Conservation (phyloP, 2,888 invertebrate genomes). For the Andrena hattorfiana region DNA sequence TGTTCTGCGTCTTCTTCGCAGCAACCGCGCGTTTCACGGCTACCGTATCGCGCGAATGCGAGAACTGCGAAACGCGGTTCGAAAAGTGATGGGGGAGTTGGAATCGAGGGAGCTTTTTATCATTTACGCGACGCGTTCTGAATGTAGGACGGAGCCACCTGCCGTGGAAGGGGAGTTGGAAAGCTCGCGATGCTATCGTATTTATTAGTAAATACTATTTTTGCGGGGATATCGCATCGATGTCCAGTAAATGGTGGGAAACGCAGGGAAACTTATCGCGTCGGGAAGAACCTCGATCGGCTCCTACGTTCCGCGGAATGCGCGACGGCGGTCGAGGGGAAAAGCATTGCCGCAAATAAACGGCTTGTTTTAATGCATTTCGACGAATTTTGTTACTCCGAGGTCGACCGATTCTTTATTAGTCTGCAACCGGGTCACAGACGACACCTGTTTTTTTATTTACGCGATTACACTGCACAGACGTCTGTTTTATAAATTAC, state of each 20-base stretch:
- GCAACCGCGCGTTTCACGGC: neutral
- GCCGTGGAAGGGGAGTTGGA: too few relatives aligned
- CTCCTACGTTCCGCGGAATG: neutral
- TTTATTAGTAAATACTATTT: too few relatives aligned
- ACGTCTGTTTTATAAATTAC: slow-evolving; percentile 35
- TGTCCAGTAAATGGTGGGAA: too few relatives aligned
- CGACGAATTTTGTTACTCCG: slow-evolving; percentile 3
- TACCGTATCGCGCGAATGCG: neutral
- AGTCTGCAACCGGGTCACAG: slow-evolving; percentile 47
- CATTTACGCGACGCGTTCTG: too few relatives aligned
- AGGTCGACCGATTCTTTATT: slow-evolving; percentile 13
- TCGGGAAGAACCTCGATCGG: neutral
- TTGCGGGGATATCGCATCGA: too few relatives aligned
- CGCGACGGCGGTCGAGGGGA: neutral
- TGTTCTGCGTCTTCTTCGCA: neutral
- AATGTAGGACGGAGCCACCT: too few relatives aligned
- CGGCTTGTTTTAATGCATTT: slow-evolving; percentile 1
- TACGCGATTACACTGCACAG: slow-evolving; percentile 34
- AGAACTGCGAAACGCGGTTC: too few relatives aligned
- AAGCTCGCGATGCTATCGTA: too few relatives aligned
- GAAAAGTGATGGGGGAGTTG: too few relatives aligned
- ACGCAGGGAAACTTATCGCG: neutral
- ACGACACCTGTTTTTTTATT: slow-evolving; percentile 54
- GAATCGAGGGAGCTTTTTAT: too few relatives aligned
- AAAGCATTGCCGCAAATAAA: neutral